Conservation (phyloP, 1,140 invertebrate species). For the Plectrocnemia conspersa region DNA sequence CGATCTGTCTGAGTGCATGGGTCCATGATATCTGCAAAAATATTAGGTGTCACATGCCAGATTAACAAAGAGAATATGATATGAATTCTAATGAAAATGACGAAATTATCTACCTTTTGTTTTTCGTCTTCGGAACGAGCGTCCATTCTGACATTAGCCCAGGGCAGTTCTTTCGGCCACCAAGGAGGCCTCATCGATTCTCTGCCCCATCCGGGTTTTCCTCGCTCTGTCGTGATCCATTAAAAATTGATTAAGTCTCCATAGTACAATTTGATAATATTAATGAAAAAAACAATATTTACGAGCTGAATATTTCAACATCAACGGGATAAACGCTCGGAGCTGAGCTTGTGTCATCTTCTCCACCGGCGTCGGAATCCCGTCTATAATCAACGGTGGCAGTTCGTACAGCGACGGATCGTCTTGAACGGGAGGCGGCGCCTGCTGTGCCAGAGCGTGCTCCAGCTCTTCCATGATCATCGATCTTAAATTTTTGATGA, state of each 20-base stretch:
- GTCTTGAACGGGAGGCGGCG: conserved; percentile 85
- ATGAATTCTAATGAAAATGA: neutral
- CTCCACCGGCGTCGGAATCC: conserved; percentile 95
- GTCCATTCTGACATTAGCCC: conserved; percentile 98
- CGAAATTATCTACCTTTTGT: no score
- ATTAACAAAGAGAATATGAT: conserved; percentile 5
- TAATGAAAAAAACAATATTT: conserved; percentile 31
- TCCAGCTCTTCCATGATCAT: conserved; percentile 95
- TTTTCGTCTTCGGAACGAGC: conserved; percentile 93
- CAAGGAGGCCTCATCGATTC: conserved; percentile 91
- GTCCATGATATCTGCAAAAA: conserved; percentile 90
- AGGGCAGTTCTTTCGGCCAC: conserved; percentile 96
- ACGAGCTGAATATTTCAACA: conserved; percentile 95
- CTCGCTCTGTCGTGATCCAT: conserved; percentile 60
- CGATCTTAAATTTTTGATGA: conserved; percentile 82
- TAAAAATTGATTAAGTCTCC: neutral
- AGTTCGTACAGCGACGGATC: conserved; percentile 91
- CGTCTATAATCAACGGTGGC: conserved; percentile 93
- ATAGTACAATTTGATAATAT: neutral
- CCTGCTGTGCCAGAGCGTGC: conserved; percentile 86
- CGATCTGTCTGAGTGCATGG: conserved; percentile 93
- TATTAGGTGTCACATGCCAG: no score
- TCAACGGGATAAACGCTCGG: conserved; percentile 93
- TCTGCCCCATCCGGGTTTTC: conserved; percentile 96
- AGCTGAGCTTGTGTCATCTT: conserved; percentile 99